These are phyloP conservation scores for Solenopsis fugax DNA, from an alignment of 1,140 invertebrate genomes.

Conservation along the genomic window DNA sequence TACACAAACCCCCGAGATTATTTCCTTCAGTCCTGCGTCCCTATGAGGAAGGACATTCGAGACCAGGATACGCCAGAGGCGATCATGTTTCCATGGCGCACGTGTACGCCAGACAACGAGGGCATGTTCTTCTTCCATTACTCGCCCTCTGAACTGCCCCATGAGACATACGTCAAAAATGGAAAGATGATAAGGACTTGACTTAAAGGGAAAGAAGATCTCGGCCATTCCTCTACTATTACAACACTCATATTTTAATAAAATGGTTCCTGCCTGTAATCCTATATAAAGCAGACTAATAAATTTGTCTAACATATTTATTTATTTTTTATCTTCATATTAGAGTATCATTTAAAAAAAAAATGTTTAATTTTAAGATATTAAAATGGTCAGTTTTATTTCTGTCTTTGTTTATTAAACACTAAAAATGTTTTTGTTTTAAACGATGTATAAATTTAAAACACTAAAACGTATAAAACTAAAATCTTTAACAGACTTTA, in stretches of 20 bases:
- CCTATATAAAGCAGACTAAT: background rate
- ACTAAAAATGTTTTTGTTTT: no score
- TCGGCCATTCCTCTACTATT: background rate
- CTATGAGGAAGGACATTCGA: slow-evolving; percentile 68
- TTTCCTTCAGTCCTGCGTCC: slow-evolving; percentile 49
- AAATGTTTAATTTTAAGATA: no score
- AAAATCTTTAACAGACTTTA: no score
- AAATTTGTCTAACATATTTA: background rate
- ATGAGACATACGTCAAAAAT: slow-evolving; percentile 28
- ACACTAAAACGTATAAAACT: no score
- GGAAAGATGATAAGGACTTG: slow-evolving; percentile 15
- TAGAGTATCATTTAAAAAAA: background rate
- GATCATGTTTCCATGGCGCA: slow-evolving; percentile 69
- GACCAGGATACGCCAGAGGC: slow-evolving; percentile 34
- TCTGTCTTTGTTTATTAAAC: no score
- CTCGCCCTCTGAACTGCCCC: background rate
- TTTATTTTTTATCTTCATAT: background rate
- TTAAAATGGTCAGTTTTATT: no score
- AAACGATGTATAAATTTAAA: no score
- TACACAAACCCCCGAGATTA: slow-evolving; percentile 64
- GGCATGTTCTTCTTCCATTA: background rate
- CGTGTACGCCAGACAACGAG: slow-evolving; percentile 68
- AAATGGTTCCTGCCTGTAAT: background rate
- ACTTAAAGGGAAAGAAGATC: background rate
- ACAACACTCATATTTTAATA: background rate